phyloP scores from a whole-genome alignment of 2,888 invertebrate genomes.

The Parasteatoda lunata region DNA sequence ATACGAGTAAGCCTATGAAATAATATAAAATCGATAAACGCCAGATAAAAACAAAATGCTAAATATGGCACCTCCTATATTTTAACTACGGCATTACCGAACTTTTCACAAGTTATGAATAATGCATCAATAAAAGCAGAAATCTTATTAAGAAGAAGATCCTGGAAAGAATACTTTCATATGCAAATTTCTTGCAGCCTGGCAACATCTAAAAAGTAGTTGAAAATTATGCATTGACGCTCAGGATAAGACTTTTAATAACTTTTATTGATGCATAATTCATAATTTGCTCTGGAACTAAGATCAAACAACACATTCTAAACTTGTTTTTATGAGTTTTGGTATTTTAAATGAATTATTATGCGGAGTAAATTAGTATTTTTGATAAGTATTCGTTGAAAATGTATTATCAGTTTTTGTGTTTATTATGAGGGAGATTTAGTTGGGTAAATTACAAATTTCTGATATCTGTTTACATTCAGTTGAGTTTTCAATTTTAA shows the following conservation, averaged over 20 bases:
- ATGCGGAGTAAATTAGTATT: too few species aligned
- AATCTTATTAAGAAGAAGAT: not conserved
- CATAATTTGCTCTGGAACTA: not conserved
- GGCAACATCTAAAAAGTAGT: not conserved
- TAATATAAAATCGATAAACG: constrained; percentile 1
- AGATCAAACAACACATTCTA: too few species aligned
- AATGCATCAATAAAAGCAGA: not conserved
- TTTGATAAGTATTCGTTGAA: too few species aligned
- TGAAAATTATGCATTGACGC: not conserved
- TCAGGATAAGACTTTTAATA: not conserved
- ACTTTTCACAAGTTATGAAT: not conserved
- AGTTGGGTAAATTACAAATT: too few species aligned
- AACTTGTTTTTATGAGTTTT: too few species aligned
- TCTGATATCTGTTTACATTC: too few species aligned
- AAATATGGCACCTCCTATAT: not conserved
- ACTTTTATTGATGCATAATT: not conserved
- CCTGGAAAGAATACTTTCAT: not conserved
- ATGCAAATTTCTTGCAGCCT: not conserved
- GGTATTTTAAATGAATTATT: too few species aligned
- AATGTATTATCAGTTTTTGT: too few species aligned
- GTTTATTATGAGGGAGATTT: too few species aligned
- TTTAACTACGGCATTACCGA: constrained; percentile 2
- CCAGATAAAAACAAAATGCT: not conserved
- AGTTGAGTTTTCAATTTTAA: too few species aligned
- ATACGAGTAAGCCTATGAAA: not conserved